Evolutionary conservation across 2,888 invertebrate genomes (phyloP).

Genomic region (Bruchidius siliquastri): DNA sequence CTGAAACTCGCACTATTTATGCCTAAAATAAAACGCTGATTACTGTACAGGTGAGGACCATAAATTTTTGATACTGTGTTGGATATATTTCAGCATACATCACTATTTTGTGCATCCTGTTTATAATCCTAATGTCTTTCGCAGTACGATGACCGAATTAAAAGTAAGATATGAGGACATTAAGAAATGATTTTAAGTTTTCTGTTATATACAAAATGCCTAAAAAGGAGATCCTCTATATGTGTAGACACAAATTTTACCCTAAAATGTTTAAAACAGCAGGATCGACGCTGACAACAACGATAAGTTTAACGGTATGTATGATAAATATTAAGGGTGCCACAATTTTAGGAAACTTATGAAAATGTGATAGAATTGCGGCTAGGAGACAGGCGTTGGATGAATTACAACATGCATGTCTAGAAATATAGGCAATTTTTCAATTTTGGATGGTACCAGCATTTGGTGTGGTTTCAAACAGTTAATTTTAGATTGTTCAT

Average conservation of each 20-base stretch:
- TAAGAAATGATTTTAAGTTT: background rate
- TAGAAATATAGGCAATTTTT: background rate
- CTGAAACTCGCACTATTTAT: background rate
- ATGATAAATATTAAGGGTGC: background rate
- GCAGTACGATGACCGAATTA: background rate
- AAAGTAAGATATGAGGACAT: background rate
- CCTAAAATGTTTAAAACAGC: constrained; percentile 2
- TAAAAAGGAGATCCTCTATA: constrained; percentile 1
- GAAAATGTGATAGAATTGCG: background rate
- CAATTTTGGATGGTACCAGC: background rate
- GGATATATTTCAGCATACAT: constrained; percentile 13
- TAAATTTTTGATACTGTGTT: background rate
- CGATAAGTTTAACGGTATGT: background rate
- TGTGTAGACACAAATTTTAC: background rate
- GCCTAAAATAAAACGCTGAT: background rate
- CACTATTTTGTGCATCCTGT: constrained; percentile 19
- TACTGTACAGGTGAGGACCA: background rate
- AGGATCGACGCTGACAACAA: background rate
- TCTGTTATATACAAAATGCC: background rate
- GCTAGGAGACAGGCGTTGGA: background rate
- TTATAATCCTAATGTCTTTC: background rate
- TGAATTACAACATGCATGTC: background rate
- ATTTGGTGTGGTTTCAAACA: background rate
- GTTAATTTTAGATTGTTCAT: too few relatives aligned
- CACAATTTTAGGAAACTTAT: background rate